Evolutionary conservation across 1,140 invertebrate genomes (phyloP).

Genomic region (Phthorimaea operculella): DNA sequence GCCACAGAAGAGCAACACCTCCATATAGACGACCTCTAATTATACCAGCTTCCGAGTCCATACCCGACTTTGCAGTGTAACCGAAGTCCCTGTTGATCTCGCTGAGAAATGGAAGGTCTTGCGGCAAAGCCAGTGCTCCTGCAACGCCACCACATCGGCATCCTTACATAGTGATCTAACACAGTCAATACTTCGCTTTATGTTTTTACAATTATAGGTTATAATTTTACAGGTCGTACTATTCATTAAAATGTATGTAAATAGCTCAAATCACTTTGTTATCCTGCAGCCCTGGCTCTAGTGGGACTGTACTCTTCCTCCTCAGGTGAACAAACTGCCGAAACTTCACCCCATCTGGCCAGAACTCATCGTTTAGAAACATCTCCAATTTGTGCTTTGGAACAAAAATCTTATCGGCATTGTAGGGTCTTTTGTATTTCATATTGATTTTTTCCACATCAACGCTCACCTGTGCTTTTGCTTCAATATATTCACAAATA

Average conservation of each 20-base stretch:
- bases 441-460: slow-evolving; percentile 2
- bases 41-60: background rate
- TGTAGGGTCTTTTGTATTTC: background rate
- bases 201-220: background rate
- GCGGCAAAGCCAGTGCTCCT: background rate
- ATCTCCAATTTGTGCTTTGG: background rate
- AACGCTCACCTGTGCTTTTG: background rate
- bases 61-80: background rate
- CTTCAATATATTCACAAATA: background rate
- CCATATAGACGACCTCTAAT: background rate
- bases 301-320: background rate
- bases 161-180: background rate
- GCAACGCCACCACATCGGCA: background rate
- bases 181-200: background rate
- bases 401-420: background rate
- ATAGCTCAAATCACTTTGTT: too few relatives aligned
- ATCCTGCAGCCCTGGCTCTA: too few relatives aligned
- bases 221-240: background rate
- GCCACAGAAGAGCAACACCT: background rate
- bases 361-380: background rate
- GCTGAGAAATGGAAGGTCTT: background rate
- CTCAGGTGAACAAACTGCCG: background rate
- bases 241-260: too few relatives aligned
- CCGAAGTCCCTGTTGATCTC: background rate
- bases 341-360: slow-evolving; percentile 4